Evolutionary conservation across 2,888 invertebrate genomes (phyloP).

Genomic region (Apoderus coryli): DNA sequence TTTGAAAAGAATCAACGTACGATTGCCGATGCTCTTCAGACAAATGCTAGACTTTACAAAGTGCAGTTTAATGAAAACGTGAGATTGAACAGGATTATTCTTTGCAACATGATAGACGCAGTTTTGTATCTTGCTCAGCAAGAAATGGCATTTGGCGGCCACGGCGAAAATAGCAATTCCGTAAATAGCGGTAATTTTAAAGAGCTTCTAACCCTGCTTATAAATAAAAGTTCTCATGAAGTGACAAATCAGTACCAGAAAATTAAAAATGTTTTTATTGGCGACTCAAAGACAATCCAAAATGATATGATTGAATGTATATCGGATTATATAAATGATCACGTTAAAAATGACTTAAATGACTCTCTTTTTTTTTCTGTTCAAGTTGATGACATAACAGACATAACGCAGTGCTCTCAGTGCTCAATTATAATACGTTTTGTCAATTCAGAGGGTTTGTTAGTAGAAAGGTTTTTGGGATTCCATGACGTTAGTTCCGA

Average conservation of each 20-base stretch:
- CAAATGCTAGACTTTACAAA: slow-evolving; percentile 11
- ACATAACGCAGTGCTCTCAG: slow-evolving; percentile 17
- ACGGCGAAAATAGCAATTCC: slow-evolving; percentile 12
- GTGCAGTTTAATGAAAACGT: slow-evolving; percentile 12
- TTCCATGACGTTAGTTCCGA: slow-evolving; percentile 17
- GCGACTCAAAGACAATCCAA: slow-evolving; percentile 15
- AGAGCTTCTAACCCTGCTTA: slow-evolving; percentile 11
- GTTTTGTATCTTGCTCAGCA: slow-evolving; percentile 14
- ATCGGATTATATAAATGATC: slow-evolving; percentile 15
- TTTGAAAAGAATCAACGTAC: slow-evolving; percentile 11
- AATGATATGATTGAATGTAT: slow-evolving; percentile 18
- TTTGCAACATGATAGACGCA: slow-evolving; percentile 12
- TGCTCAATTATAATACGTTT: slow-evolving; percentile 15
- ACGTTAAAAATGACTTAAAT: slow-evolving; percentile 14
- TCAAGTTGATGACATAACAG: slow-evolving; percentile 17
- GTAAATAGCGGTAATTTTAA: no score
- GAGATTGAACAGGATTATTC: slow-evolving; percentile 8
- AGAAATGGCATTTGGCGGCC: slow-evolving; percentile 13
- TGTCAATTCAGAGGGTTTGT: slow-evolving; percentile 11
- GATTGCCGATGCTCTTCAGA: slow-evolving; percentile 10
- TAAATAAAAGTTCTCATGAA: slow-evolving; percentile 13
- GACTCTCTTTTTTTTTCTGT: slow-evolving; percentile 15
- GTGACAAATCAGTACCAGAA: slow-evolving; percentile 15
- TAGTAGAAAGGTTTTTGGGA: slow-evolving; percentile 17
- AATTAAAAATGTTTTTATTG: slow-evolving; percentile 14